Evolutionary conservation across 2,797 vertebrate species (phyloP), one percentile per base, ranked within the genome.

Genomic region (Acipenser ruthenus): DNA sequence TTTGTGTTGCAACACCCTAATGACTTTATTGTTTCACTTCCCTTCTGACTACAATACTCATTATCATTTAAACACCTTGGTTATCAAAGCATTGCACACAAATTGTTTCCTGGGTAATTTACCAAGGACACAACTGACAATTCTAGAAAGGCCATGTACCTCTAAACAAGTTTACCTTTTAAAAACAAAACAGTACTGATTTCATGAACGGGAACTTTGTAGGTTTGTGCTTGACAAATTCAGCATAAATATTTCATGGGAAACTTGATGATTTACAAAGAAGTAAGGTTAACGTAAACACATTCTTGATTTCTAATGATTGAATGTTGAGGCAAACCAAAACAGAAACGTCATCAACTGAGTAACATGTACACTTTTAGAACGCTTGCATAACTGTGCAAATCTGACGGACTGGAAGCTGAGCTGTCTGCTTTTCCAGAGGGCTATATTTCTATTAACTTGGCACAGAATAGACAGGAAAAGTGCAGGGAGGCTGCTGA

Each of bases 61-160:
- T 91, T 91, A 89, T 80, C 87, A 88, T 89, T 88, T 88, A 88
- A 91, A 91, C 89, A 94, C 89, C 91, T 91, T 87, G 82, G 87
- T 90, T 92, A 90, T 86, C 86, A 82, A 80, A 88, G 79, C 75
- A 83, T 75, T 73, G 70, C 78, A 84, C 86, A 85, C 85, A 86
- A 87, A 72, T 69, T 77, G 71, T 89, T 88, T 87, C 83, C 87
- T 79, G 86, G 89, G 88, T 88, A 89, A 91, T 90, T 93, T 87
- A 87, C 86, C 88, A 89, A 84, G 13, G 70, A 84, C 88, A 84
- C 75, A 76, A 87, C 80, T 83, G 88, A 79, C 80, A 82, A 89
- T 82, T 88, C 73, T 69, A 70, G 4, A 37, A 37, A 37, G 37
- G 37, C 37, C 37, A 37, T 5, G 37, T 1, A 37, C 5, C 37